These are phyloP conservation scores for Akabosia matsudoensis DNA, from an alignment of 1,140 invertebrate species.

Conservation along the genomic window DNA sequence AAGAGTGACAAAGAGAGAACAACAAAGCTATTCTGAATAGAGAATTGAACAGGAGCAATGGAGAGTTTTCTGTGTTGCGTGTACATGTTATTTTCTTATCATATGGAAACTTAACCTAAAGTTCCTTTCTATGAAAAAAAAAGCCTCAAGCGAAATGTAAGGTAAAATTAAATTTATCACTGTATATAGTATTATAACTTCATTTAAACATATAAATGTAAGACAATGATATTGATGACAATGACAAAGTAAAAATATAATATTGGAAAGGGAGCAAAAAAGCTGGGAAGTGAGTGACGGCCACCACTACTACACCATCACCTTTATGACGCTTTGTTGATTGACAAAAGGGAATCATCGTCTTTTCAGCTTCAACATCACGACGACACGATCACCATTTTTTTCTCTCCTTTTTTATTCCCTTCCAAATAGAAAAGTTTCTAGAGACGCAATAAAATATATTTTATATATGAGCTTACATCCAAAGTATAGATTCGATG, in stretches of 20 bases:
- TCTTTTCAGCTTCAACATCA: neutral
- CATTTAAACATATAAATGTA: neutral
- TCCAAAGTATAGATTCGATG: no score
- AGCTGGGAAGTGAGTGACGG: neutral
- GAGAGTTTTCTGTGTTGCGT: no score
- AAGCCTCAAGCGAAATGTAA: no score
- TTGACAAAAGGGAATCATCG: constrained; percentile 33
- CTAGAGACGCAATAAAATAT: neutral
- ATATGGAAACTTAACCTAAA: no score
- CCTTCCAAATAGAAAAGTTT: neutral
- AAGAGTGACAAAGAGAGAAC: no score
- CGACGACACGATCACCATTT: neutral
- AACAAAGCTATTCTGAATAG: no score
- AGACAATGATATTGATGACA: constrained; percentile 15
- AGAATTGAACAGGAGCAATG: no score
- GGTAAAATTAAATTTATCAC: no score
- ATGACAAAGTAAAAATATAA: constrained; percentile 7
- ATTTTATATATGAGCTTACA: no score
- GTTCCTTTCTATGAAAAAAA: no score
- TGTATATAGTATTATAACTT: no score
- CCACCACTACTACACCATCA: constrained; percentile 1
- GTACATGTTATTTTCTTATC: no score
- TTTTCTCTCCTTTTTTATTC: neutral
- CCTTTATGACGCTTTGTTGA: constrained; percentile 34
- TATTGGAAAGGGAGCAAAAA: neutral